Base-by-base conservation (phyloP, 2,113 vertebrate species). In the Chionomys nivalis region DNA sequence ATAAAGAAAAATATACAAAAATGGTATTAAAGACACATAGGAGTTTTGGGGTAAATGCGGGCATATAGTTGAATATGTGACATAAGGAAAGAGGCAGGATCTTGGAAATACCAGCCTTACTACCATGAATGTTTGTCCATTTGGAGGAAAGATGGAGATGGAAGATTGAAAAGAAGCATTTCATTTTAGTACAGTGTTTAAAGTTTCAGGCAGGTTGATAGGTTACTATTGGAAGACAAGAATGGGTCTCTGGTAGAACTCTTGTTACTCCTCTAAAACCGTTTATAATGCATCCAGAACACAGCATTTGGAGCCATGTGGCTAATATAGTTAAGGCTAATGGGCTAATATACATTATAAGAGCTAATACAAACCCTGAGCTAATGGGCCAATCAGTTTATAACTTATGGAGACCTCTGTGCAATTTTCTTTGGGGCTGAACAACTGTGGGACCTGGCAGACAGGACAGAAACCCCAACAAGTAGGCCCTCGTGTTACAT, bases 61-160 rank as follows among this genome's bases (percentile, higher is more conserved):
- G 21, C 0, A 23, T 17, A 49, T 33, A 28, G 24, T 14, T 3
- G 26, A 13, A 19, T 3, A 58, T n/a, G 9, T 3, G 1, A 24
- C 11, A 33, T 55, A 90, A 76, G 58, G 23, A 68, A 88, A 76
- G 13, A 81, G 24, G 7, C 58, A 81, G 36, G 3, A 82, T 5
- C 17, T 10, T 88, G 21, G 19, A n/a, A 93, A 36, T 63, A 0
- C 12, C 2, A 23, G 23, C n/a, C 44, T 19, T 5, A 42, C 17
- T 11, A 5, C 12, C 14, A 55, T 1, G 3, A 49, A 42, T 39
- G 17, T 28, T 8, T 92, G 81, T 16, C 21, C 4, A 49, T 89
- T 85, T 76, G 83, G 39, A 77, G n/a, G 26, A 76, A 14, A 86
- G 4, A 4, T 1, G 1, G 1, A 75, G 11, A 70, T 87, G 7